Evolutionary conservation across 1,140 invertebrate species (phyloP).

Genomic region (Drosophila oshimai): DNA sequence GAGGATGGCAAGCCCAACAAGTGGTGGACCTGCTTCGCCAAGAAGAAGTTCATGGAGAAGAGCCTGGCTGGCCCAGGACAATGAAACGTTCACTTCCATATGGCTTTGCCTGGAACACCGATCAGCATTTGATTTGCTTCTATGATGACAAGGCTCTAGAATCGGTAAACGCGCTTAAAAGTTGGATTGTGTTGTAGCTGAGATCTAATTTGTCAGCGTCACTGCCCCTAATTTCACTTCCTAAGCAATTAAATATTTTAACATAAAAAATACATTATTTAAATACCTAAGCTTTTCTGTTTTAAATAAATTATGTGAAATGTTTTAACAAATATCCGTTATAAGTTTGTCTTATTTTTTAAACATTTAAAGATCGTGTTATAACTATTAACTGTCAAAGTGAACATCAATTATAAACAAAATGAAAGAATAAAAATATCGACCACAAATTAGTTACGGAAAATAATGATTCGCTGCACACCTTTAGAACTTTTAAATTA

Average conservation of each 20-base stretch:
- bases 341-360: too few species aligned
- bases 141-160: too few species aligned
- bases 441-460: too few species aligned
- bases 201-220: not conserved
- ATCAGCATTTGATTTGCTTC: not conserved
- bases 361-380: too few species aligned
- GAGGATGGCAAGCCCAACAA: slow-evolving; percentile 98
- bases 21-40: slow-evolving; percentile 99
- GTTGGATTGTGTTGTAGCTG: not conserved
- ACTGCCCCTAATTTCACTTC: not conserved
- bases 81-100: slow-evolving; percentile 25
- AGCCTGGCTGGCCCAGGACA: slow-evolving; percentile 86
- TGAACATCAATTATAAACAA: too few species aligned
- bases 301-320: not conserved
- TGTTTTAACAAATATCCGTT: not conserved
- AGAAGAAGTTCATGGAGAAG: slow-evolving; percentile 99
- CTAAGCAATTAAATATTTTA: not conserved
- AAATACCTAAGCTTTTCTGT: not conserved
- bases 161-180: not conserved
- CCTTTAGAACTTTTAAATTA: too few species aligned
- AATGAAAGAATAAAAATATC: too few species aligned
- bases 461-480: too few species aligned
- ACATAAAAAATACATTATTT: slow-evolving; percentile 18
- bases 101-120: too few species aligned
- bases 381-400: too few species aligned